Evolutionary conservation across 1,140 invertebrate species (phyloP), one percentile per base, ranked within the genome.

Genomic region (Apis laboriosa): DNA sequence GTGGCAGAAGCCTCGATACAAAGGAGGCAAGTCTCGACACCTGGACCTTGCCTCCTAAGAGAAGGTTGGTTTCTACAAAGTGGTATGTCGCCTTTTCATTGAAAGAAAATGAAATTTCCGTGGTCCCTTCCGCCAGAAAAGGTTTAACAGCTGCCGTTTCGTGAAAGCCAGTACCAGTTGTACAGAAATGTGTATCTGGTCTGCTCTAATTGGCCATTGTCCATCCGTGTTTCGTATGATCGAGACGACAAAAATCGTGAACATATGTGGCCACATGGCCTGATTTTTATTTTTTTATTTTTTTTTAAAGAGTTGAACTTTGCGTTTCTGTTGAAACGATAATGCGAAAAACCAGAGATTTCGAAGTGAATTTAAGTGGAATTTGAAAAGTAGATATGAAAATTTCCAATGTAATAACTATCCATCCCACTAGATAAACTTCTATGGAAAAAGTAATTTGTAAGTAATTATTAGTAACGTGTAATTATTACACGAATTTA

Each of bases 91-190:
- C 77, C 84, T 88, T 88, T 88, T 83, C 84, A 80, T 60, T 15
- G 55, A 43, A 61, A 4, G 24, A 67, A 86, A 77, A 74, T 28
- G 75, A 64, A 79, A 80, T 75, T 73, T 63, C 24, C 61, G n/a
- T 61, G 19, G 72, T n/a, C 24, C 34, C n/a, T 19, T 43, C 70
- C 19, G 55, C n/a, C 8, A 68, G 58, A 83, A 82, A 85, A 85
- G 80, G 61, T 79, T 67, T 63, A 51, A 1, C 87, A 87, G 87
- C 84, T 87, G 87, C 77, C 64, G 55, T 73, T 86, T 86, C 86
- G 87, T 84, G 87, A 89, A 88, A 88, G 84, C 75, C 34, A 43
- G 77, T 76, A 70, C 60, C 84, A 81, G 76, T 86, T 85, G 72
- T 60, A 78, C 86, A 79, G 61, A 86, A 74, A 79, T 72, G 76